Base-by-base conservation (phyloP, 2,888 invertebrate species). In the Ophion ellenae region DNA sequence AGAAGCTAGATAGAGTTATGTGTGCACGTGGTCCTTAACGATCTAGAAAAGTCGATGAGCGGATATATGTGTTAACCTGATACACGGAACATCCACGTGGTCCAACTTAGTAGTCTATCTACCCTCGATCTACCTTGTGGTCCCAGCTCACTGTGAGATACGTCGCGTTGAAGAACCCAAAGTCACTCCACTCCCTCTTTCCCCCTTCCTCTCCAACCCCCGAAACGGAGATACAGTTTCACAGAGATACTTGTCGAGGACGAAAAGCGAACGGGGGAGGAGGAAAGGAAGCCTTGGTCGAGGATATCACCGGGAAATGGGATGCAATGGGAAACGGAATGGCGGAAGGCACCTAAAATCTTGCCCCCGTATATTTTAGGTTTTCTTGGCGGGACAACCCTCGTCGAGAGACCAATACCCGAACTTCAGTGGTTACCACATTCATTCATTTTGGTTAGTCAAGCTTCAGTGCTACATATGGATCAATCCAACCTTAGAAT, bases 101-200 rank as follows among this genome's bases (percentile, higher is more conserved):
- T n/a, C 59, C 45, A 40, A 24, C 40, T 67, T 32, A 24, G 67
- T 67, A 57, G 57, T 28, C 53, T 32, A 40, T 36, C 17, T 20
- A 32, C 36, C 66, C n/a, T 59, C 40, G 47, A 53, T 64, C 45
- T 64, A 61, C 11, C 32, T 69, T 74, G 74, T 45, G 74, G 74
- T 79, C 20, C 36, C 36, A 32, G 32, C 67, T 61, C n/a, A 36
- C 14, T 79, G 66, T 69, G 57, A 79, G 69, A 74, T 79, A 67
- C 20, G 75, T 20, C 69, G 47, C 74, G 83, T 79, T 79, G 61
- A 61, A 79, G 69, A 83, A 83, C 66, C 64, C 75, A 53, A 84
- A 76, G 47, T 73, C 73, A 45, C 69, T 11, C 45, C 74, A n/a
- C 61, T 47, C 57, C 4, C 20, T 40, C 36, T 53, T 59, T 28